A percentile compares a stretch with the other conserved stretches of the same genome.
Evolutionary conservation across 2,797 vertebrate genomes (phyloP).

Genomic region (Tiaroga cobitis): DNA sequence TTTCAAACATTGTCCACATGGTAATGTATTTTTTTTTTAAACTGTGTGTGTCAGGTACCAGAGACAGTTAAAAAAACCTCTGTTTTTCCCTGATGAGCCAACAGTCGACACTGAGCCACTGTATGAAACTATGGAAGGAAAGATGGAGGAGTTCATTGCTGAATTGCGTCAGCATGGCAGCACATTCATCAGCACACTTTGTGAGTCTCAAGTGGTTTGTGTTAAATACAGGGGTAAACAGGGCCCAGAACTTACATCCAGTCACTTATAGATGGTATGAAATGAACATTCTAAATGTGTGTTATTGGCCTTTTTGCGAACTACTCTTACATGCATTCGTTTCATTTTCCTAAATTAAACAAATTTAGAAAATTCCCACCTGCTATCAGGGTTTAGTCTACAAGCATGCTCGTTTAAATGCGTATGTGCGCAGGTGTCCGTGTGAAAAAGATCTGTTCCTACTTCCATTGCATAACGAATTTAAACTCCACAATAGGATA

Average conservation of each 20-base stretch:
- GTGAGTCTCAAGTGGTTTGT: conserved; percentile 61
- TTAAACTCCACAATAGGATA: neutral
- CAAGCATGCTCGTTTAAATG: too few relatives aligned
- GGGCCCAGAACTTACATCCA: neutral
- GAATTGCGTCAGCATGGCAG: conserved; percentile 58
- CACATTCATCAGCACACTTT: conserved; percentile 63
- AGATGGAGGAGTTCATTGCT: conserved; percentile 71
- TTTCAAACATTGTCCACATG: neutral
- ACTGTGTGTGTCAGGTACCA: conserved; percentile 65
- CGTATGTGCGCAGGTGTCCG: too few relatives aligned
- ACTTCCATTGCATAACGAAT: neutral
- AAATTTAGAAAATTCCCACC: too few relatives aligned
- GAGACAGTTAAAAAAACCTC: conserved; percentile 67
- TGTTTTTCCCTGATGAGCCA: conserved; percentile 72
- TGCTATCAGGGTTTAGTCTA: too few relatives aligned
- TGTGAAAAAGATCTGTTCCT: neutral
- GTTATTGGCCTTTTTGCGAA: neutral
- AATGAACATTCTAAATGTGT: neutral
- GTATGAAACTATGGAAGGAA: conserved; percentile 68
- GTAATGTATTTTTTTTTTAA: too few relatives aligned
- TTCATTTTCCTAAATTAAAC: neutral
- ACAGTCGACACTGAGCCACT: conserved; percentile 71
- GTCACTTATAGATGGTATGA: neutral
- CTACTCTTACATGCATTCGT: neutral
- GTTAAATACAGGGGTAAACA: neutral